Percentiles rank a stretch among this genome's conserved stretches.
phyloP scores from a whole-genome alignment of 23 tunicate genomes.

The Ciona savignyi region DNA sequence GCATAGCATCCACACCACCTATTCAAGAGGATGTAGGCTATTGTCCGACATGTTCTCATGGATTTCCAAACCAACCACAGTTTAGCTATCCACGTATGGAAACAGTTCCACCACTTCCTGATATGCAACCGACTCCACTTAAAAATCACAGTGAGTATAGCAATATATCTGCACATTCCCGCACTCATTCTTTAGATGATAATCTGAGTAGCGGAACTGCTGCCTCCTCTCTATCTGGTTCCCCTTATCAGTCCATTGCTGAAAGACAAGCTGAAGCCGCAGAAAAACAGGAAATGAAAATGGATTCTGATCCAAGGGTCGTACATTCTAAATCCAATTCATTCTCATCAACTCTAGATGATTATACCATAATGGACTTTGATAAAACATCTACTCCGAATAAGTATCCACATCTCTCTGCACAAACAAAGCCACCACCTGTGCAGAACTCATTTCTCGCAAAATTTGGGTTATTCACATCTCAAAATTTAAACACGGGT shows the following conservation, averaged over 20 bases:
- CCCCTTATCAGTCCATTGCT: constrained; percentile 20
- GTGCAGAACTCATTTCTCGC: not conserved
- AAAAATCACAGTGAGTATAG: constrained; percentile 24
- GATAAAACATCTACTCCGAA: not conserved
- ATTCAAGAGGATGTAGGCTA: constrained; percentile 24
- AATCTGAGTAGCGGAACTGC: constrained; percentile 35
- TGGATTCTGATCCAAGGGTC: no score
- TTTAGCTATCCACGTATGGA: not conserved
- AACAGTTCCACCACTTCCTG: constrained; percentile 54
- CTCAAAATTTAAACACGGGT: constrained; percentile 28
- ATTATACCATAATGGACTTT: constrained; percentile 28
- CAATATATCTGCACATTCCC: constrained; percentile 48
- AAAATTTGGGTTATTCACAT: not conserved
- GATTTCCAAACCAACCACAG: not conserved
- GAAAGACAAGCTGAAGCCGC: not conserved
- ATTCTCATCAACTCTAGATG: constrained; percentile 10
- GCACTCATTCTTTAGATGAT: constrained; percentile 63
- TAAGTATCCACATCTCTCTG: not conserved
- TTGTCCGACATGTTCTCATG: not conserved
- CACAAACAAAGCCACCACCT: not conserved
- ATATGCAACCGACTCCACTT: constrained; percentile 16
- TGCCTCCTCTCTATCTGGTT: constrained; percentile 42
- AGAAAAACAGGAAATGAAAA: not conserved
- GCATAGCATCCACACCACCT: constrained; percentile 10
- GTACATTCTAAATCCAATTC: not conserved